Evolutionary conservation across 2,888 invertebrate species (phyloP).

Genomic region (Crepidodera aurea): DNA sequence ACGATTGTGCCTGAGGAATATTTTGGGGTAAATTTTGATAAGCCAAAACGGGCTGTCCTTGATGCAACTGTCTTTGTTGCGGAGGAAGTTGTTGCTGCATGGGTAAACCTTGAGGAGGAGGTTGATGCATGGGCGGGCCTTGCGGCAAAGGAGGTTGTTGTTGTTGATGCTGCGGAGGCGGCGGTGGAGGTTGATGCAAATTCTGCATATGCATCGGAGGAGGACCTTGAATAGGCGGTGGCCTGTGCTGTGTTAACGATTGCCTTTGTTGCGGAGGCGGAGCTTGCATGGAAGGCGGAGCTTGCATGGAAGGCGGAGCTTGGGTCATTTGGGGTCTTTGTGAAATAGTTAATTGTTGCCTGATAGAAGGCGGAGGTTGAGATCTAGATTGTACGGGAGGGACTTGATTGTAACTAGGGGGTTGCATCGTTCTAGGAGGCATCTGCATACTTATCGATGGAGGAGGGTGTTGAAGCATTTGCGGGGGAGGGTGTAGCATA

Average conservation of each 20-base stretch:
- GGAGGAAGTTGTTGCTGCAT: conserved; percentile 18
- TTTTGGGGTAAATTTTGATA: conserved; percentile 24
- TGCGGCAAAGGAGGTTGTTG: conserved; percentile 20
- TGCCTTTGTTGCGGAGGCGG: conserved; percentile 50
- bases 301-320: conserved; percentile 24
- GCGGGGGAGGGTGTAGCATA: conserved; percentile 28
- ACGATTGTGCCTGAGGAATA: conserved; percentile 30
- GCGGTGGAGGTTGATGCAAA: conserved; percentile 31
- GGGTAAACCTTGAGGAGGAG: conserved; percentile 15
- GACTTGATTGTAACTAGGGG: conserved; percentile 5
- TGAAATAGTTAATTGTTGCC: neutral
- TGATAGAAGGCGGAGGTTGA: conserved; percentile 2
- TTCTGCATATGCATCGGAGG: conserved; percentile 21
- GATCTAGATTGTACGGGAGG: conserved; percentile 9
- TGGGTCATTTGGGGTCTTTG: conserved; percentile 5
- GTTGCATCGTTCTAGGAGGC: conserved; percentile 18
- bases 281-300: conserved; percentile 43
- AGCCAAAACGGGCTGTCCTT: conserved; percentile 16
- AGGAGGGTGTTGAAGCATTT: conserved; percentile 28
- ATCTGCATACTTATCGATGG: conserved; percentile 19
- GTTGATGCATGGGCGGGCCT: conserved; percentile 20
- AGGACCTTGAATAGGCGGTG: conserved; percentile 8
- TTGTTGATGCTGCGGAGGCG: conserved; percentile 32
- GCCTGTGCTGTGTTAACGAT: neutral
- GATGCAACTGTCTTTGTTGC: conserved; percentile 29